Base-by-base conservation (phyloP, 2,797 vertebrate genomes). In the Tangara arthus region DNA sequence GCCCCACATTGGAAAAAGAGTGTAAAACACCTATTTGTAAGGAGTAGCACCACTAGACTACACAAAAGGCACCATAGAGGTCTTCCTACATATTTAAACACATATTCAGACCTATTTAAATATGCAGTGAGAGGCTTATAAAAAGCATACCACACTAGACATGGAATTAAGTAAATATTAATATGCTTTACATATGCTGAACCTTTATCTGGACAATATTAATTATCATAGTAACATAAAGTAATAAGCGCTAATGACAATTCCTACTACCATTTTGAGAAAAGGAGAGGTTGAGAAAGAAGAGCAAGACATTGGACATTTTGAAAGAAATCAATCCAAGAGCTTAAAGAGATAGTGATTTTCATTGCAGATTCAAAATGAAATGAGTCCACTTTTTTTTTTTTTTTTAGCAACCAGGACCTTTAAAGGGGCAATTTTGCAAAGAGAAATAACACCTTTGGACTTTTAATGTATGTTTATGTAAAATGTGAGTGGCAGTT, bases 391-490 rank as follows among this genome's bases (percentile, higher is more conserved):
- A 83, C 3, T 3, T 20, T 28, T 44, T 32, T 21, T 21, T 21
- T 83, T 47, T 70, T 44, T 87, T 90, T 89, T 44, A 42, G 65
- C 60, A 75, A 95, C 49, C n/a, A 77, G 64, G 66, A 81, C 87
- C 68, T 94, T 96, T 82, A 72, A 96, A 97, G 95, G 70, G 47
- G 35, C 65, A 95, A 87, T 90, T 96, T 93, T 78, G 66, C 61
- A 83, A 92, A 95, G n/a, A 94, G 78, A 94, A 97, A 96, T 92
- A 96, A 93, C 70, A 88, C 59, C 89, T 89, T 88, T 95, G 70
- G 96, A 84, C 94, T 96, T 97, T 94, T 95, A 97, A 97, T 96
- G 37, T 88, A 92, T 97, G 93, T 97, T 97, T 97, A 93, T 93
- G 78, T 92, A 89, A 95, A 95, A 96, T 35, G 84, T 90, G 95